A percentile compares a stretch with the other conserved stretches of the same genome.
Conservation (phyloP, 30 jellyfish, hydroid and myxozoan species). For the Clytia hemisphaerica region DNA sequence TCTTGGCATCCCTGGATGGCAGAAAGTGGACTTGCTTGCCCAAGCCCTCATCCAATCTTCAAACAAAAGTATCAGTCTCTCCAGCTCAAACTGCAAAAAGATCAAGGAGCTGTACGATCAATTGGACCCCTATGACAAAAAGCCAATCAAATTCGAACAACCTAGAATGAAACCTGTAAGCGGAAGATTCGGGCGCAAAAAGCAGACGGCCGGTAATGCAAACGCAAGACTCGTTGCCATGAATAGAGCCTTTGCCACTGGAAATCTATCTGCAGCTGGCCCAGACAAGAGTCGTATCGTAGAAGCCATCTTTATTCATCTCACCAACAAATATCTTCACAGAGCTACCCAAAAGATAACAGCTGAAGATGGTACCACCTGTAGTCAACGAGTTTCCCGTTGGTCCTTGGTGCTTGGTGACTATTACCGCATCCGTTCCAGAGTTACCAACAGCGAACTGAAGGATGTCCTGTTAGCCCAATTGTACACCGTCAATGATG, state of each 20-base stretch:
- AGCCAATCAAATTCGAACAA: conserved; percentile 9
- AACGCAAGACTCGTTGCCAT: conserved; percentile 3
- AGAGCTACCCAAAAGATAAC: background rate
- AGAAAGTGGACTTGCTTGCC: conserved; percentile 26
- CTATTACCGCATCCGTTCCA: no score
- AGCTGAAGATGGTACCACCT: background rate
- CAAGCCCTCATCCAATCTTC: conserved; percentile 7
- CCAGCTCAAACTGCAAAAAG: background rate
- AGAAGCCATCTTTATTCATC: conserved; percentile 12
- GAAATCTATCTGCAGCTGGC: conserved; percentile 3
- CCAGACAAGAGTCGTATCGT: conserved; percentile 16
- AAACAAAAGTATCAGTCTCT: conserved; percentile 13
- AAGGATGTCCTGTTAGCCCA: no score
- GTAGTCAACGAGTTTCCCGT: no score
- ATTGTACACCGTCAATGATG: no score
- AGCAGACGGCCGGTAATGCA: conserved; percentile 8
- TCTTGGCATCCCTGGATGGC: conserved; percentile 29
- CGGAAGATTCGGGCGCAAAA: conserved; percentile 13
- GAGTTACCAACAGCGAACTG: no score
- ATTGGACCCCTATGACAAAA: conserved; percentile 28
- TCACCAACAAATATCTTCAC: no score
- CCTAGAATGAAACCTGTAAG: background rate
- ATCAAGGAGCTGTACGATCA: conserved; percentile 5
- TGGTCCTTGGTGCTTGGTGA: no score
- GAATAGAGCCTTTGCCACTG: conserved; percentile 14